Conservation (phyloP, 2,797 vertebrate species). For the Hyperoplus lanceolatus region DNA sequence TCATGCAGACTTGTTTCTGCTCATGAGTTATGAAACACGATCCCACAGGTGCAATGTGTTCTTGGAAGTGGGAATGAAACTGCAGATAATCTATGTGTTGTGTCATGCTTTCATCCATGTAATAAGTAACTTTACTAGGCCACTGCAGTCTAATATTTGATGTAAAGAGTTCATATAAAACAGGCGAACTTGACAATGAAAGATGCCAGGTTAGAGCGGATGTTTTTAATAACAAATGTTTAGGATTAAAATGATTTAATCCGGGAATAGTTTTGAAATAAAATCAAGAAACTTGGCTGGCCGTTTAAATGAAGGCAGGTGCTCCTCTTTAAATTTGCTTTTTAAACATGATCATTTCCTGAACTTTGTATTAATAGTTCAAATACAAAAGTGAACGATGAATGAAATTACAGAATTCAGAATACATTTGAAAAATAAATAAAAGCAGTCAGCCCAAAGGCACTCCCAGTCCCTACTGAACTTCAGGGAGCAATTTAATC, state of each 20-base stretch:
- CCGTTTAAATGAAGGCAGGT: constrained; percentile 24
- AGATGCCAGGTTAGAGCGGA: neutral
- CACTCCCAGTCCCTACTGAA: neutral
- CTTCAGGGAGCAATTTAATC: constrained; percentile 44
- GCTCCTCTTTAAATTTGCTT: constrained; percentile 11
- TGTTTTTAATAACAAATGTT: constrained; percentile 21
- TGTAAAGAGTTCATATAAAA: constrained; percentile 25
- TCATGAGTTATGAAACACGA: constrained; percentile 5
- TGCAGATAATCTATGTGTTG: constrained; percentile 1
- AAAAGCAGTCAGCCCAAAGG: neutral
- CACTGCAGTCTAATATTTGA: neutral
- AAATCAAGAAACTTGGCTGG: constrained; percentile 34
- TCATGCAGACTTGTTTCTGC: neutral
- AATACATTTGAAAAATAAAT: neutral
- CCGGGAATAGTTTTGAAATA: constrained; percentile 21
- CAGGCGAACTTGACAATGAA: neutral
- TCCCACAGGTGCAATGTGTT: constrained; percentile 45
- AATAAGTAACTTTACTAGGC: constrained; percentile 19
- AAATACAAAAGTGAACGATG: constrained; percentile 14
- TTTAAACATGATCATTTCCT: constrained; percentile 28
- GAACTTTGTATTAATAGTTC: constrained; percentile 1
- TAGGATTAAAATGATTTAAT: constrained; percentile 9
- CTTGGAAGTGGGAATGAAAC: constrained; percentile 31
- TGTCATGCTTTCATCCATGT: constrained; percentile 7
- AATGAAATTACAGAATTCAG: constrained; percentile 2